phyloP scores from a whole-genome alignment of 2,888 invertebrate species.

The Lithophane ornitopus region DNA sequence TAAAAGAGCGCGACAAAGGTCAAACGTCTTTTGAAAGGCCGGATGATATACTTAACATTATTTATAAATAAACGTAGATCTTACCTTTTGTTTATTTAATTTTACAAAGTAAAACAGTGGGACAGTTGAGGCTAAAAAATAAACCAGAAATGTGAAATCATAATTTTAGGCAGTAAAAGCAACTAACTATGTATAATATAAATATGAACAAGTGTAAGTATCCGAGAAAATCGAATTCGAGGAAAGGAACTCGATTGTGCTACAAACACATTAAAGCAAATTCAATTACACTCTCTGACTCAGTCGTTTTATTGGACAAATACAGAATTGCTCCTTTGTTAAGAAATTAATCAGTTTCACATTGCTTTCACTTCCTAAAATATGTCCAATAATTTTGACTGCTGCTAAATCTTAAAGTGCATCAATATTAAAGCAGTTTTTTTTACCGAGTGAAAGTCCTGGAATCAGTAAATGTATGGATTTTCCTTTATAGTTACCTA shows the following conservation, averaged over 20 bases:
- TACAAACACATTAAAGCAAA: slow-evolving; percentile 15
- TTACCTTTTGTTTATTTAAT: slow-evolving; percentile 20
- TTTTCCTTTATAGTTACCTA: neutral
- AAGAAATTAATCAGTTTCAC: neutral
- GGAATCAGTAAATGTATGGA: neutral
- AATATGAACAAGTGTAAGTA: slow-evolving; percentile 1
- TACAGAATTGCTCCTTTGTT: neutral
- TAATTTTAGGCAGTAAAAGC: slow-evolving; percentile 5
- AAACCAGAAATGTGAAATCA: neutral
- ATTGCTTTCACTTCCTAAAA: neutral
- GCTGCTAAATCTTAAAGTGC: no score
- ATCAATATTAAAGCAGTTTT: neutral
- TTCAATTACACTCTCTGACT: neutral
- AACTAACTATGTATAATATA: neutral
- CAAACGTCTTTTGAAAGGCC: slow-evolving; percentile 49
- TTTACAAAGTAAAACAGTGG: neutral
- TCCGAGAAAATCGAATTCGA: neutral
- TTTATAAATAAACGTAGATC: slow-evolving; percentile 27
- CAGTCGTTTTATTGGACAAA: neutral
- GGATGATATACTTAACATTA: slow-evolving; percentile 21
- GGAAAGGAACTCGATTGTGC: slow-evolving; percentile 4
- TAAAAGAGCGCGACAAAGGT: slow-evolving; percentile 61
- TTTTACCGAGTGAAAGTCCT: neutral
- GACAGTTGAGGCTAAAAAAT: neutral
- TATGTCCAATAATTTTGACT: neutral